Evolutionary conservation across 2,888 invertebrate species (phyloP).

Genomic region (Erpobdella octoculata): DNA sequence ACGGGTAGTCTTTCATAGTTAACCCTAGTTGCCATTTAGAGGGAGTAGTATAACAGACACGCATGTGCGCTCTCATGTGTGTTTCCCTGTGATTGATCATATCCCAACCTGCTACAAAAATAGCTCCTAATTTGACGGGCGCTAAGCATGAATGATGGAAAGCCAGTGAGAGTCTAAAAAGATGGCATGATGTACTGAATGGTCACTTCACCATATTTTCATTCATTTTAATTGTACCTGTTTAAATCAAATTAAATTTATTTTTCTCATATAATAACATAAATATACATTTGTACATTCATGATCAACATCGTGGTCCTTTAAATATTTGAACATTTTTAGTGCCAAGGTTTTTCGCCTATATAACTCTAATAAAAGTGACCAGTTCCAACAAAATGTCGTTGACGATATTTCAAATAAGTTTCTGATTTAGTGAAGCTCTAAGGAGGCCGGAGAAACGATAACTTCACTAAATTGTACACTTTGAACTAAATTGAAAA

Average conservation of each 20-base stretch:
- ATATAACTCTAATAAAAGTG: too few relatives aligned
- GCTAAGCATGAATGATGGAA: constrained; percentile 11
- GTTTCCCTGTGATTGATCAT: not conserved
- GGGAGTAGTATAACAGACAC: not conserved
- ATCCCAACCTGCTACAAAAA: not conserved
- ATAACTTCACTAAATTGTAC: not conserved
- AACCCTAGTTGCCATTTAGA: too few relatives aligned
- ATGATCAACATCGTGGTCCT: too few relatives aligned
- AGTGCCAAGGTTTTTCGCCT: too few relatives aligned
- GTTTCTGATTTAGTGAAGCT: not conserved
- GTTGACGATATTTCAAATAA: too few relatives aligned
- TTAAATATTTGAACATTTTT: too few relatives aligned
- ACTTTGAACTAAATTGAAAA: not conserved
- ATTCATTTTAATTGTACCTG: not conserved
- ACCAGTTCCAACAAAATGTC: too few relatives aligned
- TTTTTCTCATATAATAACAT: too few relatives aligned
- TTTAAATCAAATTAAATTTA: too few relatives aligned
- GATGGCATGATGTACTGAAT: not conserved
- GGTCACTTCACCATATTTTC: not conserved
- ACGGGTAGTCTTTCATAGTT: too few relatives aligned
- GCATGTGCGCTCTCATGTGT: not conserved
- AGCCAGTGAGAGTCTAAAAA: too few relatives aligned
- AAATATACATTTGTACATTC: too few relatives aligned
- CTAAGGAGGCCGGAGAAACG: not conserved
- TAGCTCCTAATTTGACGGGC: constrained; percentile 5